Evolutionary conservation across 2,797 vertebrate genomes (phyloP).

Genomic region (Sebastes baramenuke): DNA sequence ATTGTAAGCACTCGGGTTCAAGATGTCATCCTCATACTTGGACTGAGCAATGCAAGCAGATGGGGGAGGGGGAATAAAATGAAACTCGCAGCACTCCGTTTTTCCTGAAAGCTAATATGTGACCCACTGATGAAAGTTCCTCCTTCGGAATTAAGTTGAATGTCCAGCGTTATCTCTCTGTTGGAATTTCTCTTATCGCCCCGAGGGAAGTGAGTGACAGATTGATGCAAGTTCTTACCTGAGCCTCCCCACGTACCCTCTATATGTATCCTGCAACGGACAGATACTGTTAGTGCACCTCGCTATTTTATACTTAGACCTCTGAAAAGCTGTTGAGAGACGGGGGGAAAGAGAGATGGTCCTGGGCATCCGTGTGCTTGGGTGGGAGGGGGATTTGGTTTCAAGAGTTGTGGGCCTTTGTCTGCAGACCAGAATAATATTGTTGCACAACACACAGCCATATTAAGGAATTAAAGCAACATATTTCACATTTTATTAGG

Average conservation of each 20-base stretch:
- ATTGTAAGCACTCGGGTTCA: slow-evolving; percentile 65
- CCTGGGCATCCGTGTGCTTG: slow-evolving; percentile 85
- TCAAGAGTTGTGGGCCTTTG: slow-evolving; percentile 79
- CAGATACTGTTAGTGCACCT: slow-evolving; percentile 86
- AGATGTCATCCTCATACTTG: slow-evolving; percentile 59
- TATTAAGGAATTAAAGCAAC: slow-evolving; percentile 17
- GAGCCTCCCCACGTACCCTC: slow-evolving; percentile 83
- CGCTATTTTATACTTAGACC: slow-evolving; percentile 86
- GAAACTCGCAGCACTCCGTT: slow-evolving; percentile 60
- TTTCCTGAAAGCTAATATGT: slow-evolving; percentile 82
- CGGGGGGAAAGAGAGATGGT: slow-evolving; percentile 79
- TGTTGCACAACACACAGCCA: slow-evolving; percentile 31
- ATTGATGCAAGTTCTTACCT: slow-evolving; percentile 86
- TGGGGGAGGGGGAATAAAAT: not conserved
- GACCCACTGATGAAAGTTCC: slow-evolving; percentile 85
- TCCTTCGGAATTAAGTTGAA: slow-evolving; percentile 85
- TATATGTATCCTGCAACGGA: slow-evolving; percentile 85
- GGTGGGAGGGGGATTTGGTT: slow-evolving; percentile 82
- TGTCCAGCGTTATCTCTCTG: slow-evolving; percentile 83
- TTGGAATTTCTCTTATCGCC: slow-evolving; percentile 88
- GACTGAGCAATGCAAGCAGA: slow-evolving; percentile 51
- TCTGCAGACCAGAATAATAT: slow-evolving; percentile 60
- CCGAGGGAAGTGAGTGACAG: slow-evolving; percentile 86
- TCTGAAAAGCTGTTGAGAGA: slow-evolving; percentile 93
- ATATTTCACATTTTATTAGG: not conserved